These are phyloP conservation scores for Oophaga sylvatica DNA, from an alignment of 2,797 vertebrate species.

Conservation along the genomic window DNA sequence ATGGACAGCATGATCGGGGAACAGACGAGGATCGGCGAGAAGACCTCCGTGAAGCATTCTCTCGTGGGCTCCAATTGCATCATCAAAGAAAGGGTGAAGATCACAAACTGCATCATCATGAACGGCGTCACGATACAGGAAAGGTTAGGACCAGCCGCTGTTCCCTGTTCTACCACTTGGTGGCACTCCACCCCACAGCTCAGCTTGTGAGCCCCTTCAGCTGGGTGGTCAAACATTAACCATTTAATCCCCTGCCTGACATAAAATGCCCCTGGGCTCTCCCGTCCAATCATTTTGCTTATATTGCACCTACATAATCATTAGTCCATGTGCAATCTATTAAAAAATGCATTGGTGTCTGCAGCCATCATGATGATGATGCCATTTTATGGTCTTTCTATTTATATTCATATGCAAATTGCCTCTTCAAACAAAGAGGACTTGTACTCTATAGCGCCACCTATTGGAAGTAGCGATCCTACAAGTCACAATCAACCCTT, in stretches of 20 bases:
- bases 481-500: no score
- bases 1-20: slow-evolving; percentile 90
- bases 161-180: slow-evolving; percentile 7
- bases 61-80: slow-evolving; percentile 83
- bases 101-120: slow-evolving; percentile 96
- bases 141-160: slow-evolving; percentile 77
- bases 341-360: no score
- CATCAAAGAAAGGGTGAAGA: slow-evolving; percentile 89
- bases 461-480: no score
- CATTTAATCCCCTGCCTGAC: background rate
- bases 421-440: no score
- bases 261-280: no score
- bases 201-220: background rate
- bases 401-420: no score
- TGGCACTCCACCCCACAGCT: background rate
- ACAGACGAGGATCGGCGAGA: slow-evolving; percentile 87
- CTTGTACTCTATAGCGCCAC: no score
- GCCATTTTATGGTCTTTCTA: no score
- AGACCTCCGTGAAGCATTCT: slow-evolving; percentile 90
- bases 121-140: slow-evolving; percentile 94
- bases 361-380: no score
- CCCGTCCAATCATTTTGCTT: background rate
- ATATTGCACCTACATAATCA: background rate
- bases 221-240: background rate
- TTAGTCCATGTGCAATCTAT: no score